A percentile compares a stretch with the other conserved stretches of the same genome.
Conservation (phyloP, 2,888 invertebrate genomes). For the Brachypalpus laphriformis region DNA sequence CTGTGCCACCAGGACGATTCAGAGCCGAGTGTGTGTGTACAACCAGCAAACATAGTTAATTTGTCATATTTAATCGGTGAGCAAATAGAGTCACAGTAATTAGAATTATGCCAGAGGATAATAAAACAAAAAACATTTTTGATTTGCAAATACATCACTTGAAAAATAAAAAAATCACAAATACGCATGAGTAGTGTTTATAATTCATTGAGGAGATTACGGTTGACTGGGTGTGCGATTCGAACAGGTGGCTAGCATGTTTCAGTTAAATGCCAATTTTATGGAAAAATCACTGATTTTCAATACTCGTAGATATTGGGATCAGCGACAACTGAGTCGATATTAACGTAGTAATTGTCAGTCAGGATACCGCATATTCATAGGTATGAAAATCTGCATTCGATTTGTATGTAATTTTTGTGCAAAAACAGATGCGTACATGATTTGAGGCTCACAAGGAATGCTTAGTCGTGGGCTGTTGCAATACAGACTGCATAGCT, state of each 20-base stretch:
- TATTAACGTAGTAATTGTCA: not conserved
- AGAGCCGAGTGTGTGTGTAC: not conserved
- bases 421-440: too few species aligned
- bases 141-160: constrained; percentile 14
- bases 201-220: not conserved
- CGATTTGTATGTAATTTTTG: too few species aligned
- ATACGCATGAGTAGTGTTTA: not conserved
- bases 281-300: not conserved
- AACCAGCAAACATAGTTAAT: constrained; percentile 56
- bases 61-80: constrained; percentile 67
- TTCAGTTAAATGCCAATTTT: not conserved
- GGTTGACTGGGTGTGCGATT: constrained; percentile 2
- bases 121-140: constrained; percentile 13
- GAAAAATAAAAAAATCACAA: constrained; percentile 12
- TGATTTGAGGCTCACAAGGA: too few species aligned
- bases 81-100: constrained; percentile 66
- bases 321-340: not conserved
- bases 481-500: too few species aligned
- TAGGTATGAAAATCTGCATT: too few species aligned
- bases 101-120: constrained; percentile 52
- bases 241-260: constrained; percentile 30
- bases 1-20: constrained; percentile 19
- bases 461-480: too few species aligned
- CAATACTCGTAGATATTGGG: not conserved
- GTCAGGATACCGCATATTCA: not conserved